Evolutionary conservation across 2,888 invertebrate genomes (phyloP), one percentile per base, ranked within the genome.

Genomic region (Rhagonycha lutea): DNA sequence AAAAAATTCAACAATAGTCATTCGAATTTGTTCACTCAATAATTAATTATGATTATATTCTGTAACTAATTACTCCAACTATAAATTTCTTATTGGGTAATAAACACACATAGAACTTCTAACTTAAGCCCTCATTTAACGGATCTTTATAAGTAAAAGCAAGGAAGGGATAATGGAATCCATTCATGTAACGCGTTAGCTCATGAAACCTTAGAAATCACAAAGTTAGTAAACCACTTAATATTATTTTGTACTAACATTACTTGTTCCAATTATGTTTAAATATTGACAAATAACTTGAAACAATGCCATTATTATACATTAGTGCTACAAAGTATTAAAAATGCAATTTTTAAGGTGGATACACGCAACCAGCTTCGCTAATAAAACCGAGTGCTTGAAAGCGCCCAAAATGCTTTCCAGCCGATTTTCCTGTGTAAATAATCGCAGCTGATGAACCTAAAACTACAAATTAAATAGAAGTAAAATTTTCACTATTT

Each of bases 101-200:
- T 65, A 65, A 65, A 65, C 63, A 65, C 63, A 65, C 24, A 65
- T 14, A 65, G 63, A 65, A 65, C 63, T 65, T 65, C 63, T 47
- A 47, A 47, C 47, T 47, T 47, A 26, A 65, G 63, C 28, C 68
- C 32, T 68, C 63, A 23, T 24, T 62, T 62, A 24, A 65, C 23
- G 63, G 63, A 65, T 65, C 63, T 65, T 65, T 65, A 65, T 65
- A 65, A 65, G 63, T 65, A 61, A 62, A 70, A 69, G 18, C 18
- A 69, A 69, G 18, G 71, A 71, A 26, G 32, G 18, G 71, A 62
- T 71, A 71, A 71, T 71, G 47, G 62, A 71, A 71, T 32, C 71
- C 65, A 71, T 71, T 71, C 71, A 32, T 65, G 23, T 63, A 65
- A 63, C 18, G 29, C 69, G 14, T 32, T 69, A 69, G 65, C 28